Conservation (phyloP, 1,140 invertebrate species). For the Panulirus ornatus region DNA sequence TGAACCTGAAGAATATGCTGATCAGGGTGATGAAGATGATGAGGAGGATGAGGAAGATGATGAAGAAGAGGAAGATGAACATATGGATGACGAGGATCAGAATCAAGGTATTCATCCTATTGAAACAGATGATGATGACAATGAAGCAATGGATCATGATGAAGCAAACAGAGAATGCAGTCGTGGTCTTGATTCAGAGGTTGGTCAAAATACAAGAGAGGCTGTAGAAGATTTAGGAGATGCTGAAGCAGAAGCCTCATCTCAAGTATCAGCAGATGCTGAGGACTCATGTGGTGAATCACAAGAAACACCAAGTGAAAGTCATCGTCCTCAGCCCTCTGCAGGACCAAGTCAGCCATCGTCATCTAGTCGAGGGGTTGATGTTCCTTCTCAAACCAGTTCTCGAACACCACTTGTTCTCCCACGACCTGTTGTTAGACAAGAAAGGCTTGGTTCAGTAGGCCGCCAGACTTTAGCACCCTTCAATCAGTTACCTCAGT, state of each 20-base stretch:
- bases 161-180: slow-evolving; percentile 49
- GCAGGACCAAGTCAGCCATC: slow-evolving; percentile 75
- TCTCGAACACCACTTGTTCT: slow-evolving; percentile 29
- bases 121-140: slow-evolving; percentile 62
- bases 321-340: slow-evolving; percentile 78
- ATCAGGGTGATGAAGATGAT: slow-evolving; percentile 75
- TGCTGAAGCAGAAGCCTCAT: slow-evolving; percentile 77
- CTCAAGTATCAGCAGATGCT: slow-evolving; percentile 76
- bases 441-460: slow-evolving; percentile 42
- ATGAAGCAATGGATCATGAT: slow-evolving; percentile 59
- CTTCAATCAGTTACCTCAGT: slow-evolving; percentile 74
- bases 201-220: slow-evolving; percentile 30
- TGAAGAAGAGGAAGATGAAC: slow-evolving; percentile 73
- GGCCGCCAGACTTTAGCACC: slow-evolving; percentile 42
- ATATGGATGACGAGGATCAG: slow-evolving; percentile 75
- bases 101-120: slow-evolving; percentile 47
- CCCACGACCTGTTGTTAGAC: slow-evolving; percentile 50
- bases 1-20: slow-evolving; percentile 69
- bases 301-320: slow-evolving; percentile 74
- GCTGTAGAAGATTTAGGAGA: slow-evolving; percentile 64
- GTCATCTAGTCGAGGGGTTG: slow-evolving; percentile 80
- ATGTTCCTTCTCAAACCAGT: slow-evolving; percentile 77
- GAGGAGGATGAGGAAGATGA: slow-evolving; percentile 75
- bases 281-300: slow-evolving; percentile 72
- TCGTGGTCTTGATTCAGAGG: slow-evolving; percentile 40